Base-by-base conservation (phyloP, 2,888 invertebrate genomes). In the Cantharis rustica region DNA sequence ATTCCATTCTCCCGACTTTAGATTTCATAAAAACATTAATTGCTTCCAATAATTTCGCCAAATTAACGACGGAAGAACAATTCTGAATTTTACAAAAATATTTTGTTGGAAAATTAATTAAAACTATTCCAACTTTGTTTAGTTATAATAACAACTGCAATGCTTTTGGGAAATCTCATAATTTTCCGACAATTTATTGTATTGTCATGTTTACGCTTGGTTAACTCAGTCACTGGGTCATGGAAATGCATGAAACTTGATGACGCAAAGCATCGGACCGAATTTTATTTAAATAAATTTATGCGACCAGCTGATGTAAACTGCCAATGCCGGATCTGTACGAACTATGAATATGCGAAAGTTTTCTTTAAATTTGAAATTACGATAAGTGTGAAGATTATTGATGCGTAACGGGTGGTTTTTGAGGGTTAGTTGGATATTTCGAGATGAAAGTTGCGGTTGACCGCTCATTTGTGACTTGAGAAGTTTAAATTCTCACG, bases 391-490 rank as follows among this genome's bases (percentile, higher is more conserved):
- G 47, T 47, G 47, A 47, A 47, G 47, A 47, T 47, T 47, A 47
- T 47, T 47, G 47, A 47, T 47, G 47, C n/a, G 47, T n/a, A 47
- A 47, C 47, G 47, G 47, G 47, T 47, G 47, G 47, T n/a, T 47
- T 47, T 47, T 47, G 47, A 47, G 47, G 47, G 71, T 75, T 75
- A 75, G 75, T 75, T 63, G 23, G 64, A 68, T 71, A 72, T 76
- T 72, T 68, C 72, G 23, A 72, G 75, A 72, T 64, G 27, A 66
- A 61, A 72, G 75, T 72, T 78, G 69, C 78, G 78, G 78, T 78
- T 78, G 78, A 68, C 72, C 75, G 75, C 78, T 75, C 78, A 78
- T 75, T 75, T 78, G 78, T 75, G 75, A 78, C 78, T 72, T 26
- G 64, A 75, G 75, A 75, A 72, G 72, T 75, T 72, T 17, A 64